Conservation (phyloP, 2,797 vertebrate species). For the Pteropus rufus region DNA sequence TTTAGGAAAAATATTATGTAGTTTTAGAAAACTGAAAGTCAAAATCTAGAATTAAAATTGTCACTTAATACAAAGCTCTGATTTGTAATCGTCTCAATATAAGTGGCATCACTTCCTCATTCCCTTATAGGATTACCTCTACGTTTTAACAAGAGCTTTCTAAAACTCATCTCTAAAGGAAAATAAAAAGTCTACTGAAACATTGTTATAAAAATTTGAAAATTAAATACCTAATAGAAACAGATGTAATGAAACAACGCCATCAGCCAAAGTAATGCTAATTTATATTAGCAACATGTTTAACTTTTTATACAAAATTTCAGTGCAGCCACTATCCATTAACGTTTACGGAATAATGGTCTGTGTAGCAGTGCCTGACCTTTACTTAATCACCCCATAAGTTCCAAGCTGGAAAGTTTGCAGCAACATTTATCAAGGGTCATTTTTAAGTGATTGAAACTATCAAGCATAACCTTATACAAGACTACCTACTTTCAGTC, state of each 20-base stretch:
- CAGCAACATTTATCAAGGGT: neutral
- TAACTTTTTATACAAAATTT: slow-evolving; percentile 23
- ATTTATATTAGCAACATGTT: neutral
- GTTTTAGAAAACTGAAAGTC: slow-evolving; percentile 18
- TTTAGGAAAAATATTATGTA: neutral
- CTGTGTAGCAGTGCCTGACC: neutral
- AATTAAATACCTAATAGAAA: slow-evolving; percentile 1
- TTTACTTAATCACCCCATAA: neutral
- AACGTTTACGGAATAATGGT: neutral
- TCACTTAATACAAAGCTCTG: neutral
- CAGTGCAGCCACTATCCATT: neutral
- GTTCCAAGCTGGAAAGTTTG: neutral
- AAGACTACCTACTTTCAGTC: neutral
- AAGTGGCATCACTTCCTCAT: neutral
- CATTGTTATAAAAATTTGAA: neutral
- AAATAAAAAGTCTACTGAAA: slow-evolving; percentile 44
- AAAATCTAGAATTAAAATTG: slow-evolving; percentile 39
- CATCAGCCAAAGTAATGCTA: neutral
- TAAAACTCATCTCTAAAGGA: neutral
- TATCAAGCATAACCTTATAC: neutral
- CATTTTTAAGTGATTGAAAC: neutral
- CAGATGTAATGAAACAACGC: neutral
- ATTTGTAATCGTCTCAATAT: neutral
- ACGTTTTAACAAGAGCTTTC: neutral
- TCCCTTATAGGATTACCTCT: neutral